A percentile compares a stretch with the other conserved stretches of the same genome.
Evolutionary conservation across 2,888 invertebrate genomes (phyloP).

Genomic region (Caenorhabditis zanzibari): DNA sequence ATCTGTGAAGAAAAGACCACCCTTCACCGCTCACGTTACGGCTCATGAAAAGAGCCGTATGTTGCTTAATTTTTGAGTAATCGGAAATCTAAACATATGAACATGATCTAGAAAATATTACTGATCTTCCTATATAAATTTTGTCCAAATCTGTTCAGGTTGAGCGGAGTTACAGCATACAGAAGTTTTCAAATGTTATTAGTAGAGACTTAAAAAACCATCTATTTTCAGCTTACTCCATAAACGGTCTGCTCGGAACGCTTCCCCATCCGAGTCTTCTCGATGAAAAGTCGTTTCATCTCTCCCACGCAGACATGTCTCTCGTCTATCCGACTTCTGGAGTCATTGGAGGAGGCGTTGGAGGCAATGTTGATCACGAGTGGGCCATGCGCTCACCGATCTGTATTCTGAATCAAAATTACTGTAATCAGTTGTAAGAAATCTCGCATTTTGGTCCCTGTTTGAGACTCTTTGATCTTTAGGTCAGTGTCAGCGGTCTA

Average conservation of each 20-base stretch:
- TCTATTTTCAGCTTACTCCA: constrained; percentile 69
- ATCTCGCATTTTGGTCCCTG: not conserved
- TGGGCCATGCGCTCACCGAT: constrained; percentile 61
- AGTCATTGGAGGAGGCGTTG: not conserved
- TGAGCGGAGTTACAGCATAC: too few species aligned
- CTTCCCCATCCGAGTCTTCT: constrained; percentile 27
- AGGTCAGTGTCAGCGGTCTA: not conserved
- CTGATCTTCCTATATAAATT: too few species aligned
- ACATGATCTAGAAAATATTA: too few species aligned
- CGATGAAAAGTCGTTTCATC: constrained; percentile 36
- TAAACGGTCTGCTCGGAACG: constrained; percentile 75
- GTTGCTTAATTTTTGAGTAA: too few species aligned
- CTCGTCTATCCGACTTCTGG: constrained; percentile 47
- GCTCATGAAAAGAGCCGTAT: too few species aligned
- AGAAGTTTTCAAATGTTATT: too few species aligned
- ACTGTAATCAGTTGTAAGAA: constrained; percentile 53
- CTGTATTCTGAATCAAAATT: constrained; percentile 48
- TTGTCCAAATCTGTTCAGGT: too few species aligned
- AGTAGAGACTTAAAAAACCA: not conserved
- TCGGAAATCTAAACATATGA: too few species aligned
- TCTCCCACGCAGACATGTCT: constrained; percentile 53
- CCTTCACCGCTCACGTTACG: too few species aligned
- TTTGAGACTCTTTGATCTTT: too few species aligned
- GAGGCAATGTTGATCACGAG: constrained; percentile 31
- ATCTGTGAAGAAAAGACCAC: too few species aligned